Percentiles rank a stretch among this genome's conserved stretches.
Conservation (phyloP, 2,888 invertebrate genomes). For the Rhorus exstirpatorius region DNA sequence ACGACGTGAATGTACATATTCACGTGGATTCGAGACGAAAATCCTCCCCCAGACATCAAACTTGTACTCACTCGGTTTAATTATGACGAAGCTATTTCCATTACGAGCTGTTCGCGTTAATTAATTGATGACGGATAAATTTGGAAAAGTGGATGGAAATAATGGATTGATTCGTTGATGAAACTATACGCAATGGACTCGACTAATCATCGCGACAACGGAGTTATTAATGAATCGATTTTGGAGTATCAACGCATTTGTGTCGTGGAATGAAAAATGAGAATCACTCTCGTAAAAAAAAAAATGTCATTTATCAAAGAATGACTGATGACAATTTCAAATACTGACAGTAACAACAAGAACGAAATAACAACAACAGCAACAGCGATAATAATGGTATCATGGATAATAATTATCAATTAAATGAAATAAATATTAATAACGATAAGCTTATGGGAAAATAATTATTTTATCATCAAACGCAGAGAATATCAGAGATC, state of each 20-base stretch:
- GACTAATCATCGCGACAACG: not conserved
- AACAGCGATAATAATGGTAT: no score
- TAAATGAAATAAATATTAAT: not conserved
- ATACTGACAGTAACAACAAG: not conserved
- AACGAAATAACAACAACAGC: not conserved
- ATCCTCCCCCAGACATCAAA: conserved; percentile 2
- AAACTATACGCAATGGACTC: not conserved
- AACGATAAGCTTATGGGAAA: no score
- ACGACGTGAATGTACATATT: not conserved
- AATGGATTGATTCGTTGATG: conserved; percentile 11
- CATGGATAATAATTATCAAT: not conserved
- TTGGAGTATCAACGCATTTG: no score
- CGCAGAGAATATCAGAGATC: no score
- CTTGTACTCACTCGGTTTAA: not conserved
- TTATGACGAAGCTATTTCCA: conserved; percentile 29
- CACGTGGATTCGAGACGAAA: not conserved
- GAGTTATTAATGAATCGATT: conserved; percentile 16
- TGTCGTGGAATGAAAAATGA: no score
- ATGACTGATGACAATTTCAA: not conserved
- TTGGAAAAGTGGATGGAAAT: conserved; percentile 1
- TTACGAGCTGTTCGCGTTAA: not conserved
- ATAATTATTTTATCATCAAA: no score
- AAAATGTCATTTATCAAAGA: not conserved
- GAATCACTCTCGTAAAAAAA: no score
- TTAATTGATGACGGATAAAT: conserved; percentile 29